phyloP scores from a whole-genome alignment of 2,888 invertebrate genomes.

The Drosophila aldrichi region DNA sequence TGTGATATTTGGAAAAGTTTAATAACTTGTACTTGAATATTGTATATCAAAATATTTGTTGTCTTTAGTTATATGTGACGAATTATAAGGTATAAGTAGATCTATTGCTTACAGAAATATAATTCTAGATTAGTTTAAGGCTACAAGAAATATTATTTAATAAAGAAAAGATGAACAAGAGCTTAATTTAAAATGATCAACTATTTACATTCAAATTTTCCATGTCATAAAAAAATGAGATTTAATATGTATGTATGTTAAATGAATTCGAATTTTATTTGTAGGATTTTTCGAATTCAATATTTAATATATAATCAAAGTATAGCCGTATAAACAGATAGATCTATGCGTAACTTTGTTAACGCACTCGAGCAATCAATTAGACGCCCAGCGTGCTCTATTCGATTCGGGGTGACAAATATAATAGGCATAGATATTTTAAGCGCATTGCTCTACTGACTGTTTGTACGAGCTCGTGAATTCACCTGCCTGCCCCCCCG shows the following conservation, averaged over 20 bases:
- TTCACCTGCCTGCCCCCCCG: constrained; percentile 9
- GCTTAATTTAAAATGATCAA: too few relatives aligned
- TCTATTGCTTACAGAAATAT: neutral
- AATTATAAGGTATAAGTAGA: neutral
- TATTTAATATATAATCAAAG: too few relatives aligned
- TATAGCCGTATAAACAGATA: too few relatives aligned
- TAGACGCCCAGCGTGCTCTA: neutral
- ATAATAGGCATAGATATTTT: constrained; percentile 52
- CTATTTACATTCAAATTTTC: too few relatives aligned
- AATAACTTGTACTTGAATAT: neutral
- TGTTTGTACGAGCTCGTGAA: constrained; percentile 22
- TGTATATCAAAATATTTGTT: neutral
- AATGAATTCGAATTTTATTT: too few relatives aligned
- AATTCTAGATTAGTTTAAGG: too few relatives aligned
- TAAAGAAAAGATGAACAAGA: too few relatives aligned
- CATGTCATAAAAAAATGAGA: too few relatives aligned
- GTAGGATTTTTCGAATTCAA: too few relatives aligned
- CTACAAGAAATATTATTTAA: too few relatives aligned
- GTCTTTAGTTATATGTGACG: neutral
- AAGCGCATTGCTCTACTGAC: constrained; percentile 71
- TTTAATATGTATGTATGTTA: neutral
- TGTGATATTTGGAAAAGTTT: constrained; percentile 24
- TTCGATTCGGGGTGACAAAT: constrained; percentile 26
- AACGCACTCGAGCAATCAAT: constrained; percentile 13
- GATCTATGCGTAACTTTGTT: neutral